phyloP scores from a whole-genome alignment of 2,888 invertebrate genomes.

The Desoria tigrina region DNA sequence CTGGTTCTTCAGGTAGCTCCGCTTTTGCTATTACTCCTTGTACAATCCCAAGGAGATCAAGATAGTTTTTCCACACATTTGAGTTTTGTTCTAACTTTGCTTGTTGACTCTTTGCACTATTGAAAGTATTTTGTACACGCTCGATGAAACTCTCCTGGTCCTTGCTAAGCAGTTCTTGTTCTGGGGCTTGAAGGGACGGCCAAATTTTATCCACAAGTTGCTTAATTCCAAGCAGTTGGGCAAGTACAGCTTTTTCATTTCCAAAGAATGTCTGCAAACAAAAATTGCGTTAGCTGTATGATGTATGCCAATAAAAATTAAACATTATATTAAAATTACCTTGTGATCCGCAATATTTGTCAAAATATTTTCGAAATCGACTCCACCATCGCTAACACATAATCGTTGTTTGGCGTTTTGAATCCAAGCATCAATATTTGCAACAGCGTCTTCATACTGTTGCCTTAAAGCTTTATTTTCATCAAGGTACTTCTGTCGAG shows the following conservation, averaged over 20 bases:
- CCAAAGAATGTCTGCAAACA: conserved; percentile 69
- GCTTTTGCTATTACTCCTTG: conserved; percentile 73
- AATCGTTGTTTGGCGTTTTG: conserved; percentile 77
- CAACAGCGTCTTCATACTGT: conserved; percentile 73
- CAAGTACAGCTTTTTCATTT: conserved; percentile 74
- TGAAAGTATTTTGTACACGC: conserved; percentile 75
- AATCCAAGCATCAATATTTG: conserved; percentile 79
- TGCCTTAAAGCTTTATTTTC: conserved; percentile 74
- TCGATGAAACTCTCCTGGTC: conserved; percentile 81
- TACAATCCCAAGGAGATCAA: conserved; percentile 74
- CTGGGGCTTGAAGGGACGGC: conserved; percentile 76
- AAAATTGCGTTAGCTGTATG: background rate
- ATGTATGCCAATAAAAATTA: background rate
- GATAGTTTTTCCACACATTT: conserved; percentile 83
- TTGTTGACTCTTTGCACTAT: conserved; percentile 75
- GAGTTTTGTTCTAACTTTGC: conserved; percentile 78
- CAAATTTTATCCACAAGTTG: conserved; percentile 83
- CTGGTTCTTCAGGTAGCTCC: conserved; percentile 75
- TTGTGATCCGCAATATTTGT: conserved; percentile 84
- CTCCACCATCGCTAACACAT: conserved; percentile 76
- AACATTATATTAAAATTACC: conserved; percentile 56
- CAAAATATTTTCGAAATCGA: conserved; percentile 82
- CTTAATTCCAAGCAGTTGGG: conserved; percentile 78
- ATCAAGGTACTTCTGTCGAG: conserved; percentile 76
- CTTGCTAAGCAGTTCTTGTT: conserved; percentile 79